These are phyloP conservation scores for Drosophila cardini DNA, from an alignment of 1,140 invertebrate genomes.

Conservation along the genomic window DNA sequence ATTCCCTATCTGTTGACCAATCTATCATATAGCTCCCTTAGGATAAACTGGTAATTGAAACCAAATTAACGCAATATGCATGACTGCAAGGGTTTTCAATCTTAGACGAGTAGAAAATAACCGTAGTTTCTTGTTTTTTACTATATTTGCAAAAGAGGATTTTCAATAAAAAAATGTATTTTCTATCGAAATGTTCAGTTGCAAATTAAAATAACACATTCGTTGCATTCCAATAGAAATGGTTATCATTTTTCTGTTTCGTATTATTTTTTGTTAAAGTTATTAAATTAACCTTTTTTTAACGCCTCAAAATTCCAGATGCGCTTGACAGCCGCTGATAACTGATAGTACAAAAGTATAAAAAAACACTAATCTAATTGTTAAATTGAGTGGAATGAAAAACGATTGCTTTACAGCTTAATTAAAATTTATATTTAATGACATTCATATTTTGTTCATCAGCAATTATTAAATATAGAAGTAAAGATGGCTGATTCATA, in stretches of 20 bases:
- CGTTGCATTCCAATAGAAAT: no score
- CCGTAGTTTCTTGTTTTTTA: no score
- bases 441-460: slow-evolving; percentile 5
- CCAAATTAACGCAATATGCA: no score
- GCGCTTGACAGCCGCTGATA: background rate
- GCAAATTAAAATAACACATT: no score
- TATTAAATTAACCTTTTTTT: background rate
- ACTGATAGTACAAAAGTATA: background rate
- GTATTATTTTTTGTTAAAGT: background rate
- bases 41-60: no score
- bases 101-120: no score
- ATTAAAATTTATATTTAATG: slow-evolving; percentile 1
- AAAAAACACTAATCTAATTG: background rate
- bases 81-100: no score
- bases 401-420: background rate
- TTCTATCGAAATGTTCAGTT: no score
- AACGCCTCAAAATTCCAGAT: slow-evolving; percentile 4
- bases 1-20: no score
- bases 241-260: background rate
- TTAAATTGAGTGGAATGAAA: slow-evolving; percentile 14
- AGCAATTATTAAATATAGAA: background rate
- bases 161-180: no score
- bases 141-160: no score
- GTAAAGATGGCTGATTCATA: background rate
- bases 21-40: no score